Evolutionary conservation across 92 coral and sea anemone genomes (phyloP).

Genomic region (Plumapathes pennacea): DNA sequence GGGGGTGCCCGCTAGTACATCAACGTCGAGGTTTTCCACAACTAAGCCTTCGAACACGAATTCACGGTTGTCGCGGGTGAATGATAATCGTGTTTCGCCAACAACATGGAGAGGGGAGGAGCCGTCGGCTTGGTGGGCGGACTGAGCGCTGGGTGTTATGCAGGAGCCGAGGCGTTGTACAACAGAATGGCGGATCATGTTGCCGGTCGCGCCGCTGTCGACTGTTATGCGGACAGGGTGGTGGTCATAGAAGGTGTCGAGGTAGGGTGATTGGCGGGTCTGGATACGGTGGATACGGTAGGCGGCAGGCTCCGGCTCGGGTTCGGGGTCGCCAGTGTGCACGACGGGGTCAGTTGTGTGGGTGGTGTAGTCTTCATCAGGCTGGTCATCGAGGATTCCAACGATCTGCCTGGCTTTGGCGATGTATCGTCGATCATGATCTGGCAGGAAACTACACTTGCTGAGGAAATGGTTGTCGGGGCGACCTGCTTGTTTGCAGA

Average conservation of each 20-base stretch:
- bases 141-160: constrained; percentile 34
- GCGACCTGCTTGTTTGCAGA: constrained; percentile 11
- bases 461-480: constrained; percentile 31
- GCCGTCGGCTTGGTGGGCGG: constrained; percentile 47
- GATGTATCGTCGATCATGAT: constrained; percentile 20
- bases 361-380: constrained; percentile 4
- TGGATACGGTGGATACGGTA: constrained; percentile 19
- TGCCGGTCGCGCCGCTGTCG: constrained; percentile 61
- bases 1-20: constrained; percentile 31
- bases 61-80: constrained; percentile 25
- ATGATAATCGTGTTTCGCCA: constrained; percentile 21
- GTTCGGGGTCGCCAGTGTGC: neutral
- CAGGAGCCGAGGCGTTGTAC: constrained; percentile 38
- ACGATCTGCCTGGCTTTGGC: constrained; percentile 40
- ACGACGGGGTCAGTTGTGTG: constrained; percentile 7
- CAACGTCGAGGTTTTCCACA: constrained; percentile 24
- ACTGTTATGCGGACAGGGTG: constrained; percentile 25
- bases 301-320: constrained; percentile 8
- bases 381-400: constrained; percentile 32
- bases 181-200: constrained; percentile 48
- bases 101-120: constrained; percentile 42
- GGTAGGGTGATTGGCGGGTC: constrained; percentile 40
- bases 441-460: constrained; percentile 29
- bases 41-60: constrained; percentile 20
- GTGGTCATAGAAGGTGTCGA: constrained; percentile 32